Conservation (phyloP, 2,113 vertebrate species). For the Limnothrissa miodon region DNA sequence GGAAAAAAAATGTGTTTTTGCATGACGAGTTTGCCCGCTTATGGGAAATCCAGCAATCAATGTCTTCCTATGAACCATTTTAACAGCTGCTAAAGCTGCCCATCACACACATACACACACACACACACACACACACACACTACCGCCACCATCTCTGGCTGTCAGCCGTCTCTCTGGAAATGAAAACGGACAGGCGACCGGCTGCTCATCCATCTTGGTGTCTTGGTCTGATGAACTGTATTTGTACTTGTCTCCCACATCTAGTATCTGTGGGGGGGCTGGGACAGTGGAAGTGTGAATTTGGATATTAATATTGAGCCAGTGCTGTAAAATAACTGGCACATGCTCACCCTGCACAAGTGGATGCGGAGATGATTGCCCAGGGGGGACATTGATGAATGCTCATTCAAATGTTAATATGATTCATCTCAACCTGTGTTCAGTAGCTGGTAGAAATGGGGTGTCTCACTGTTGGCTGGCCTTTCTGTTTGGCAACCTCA, state of each 20-base stretch:
- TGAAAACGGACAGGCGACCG: background rate
- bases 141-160: background rate
- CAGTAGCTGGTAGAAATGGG: background rate
- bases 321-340: background rate
- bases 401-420: background rate
- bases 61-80: background rate
- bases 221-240: conserved; percentile 19
- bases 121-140: background rate
- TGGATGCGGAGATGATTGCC: background rate
- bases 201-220: conserved; percentile 7
- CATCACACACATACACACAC: background rate
- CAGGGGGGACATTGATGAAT: background rate
- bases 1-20: background rate
- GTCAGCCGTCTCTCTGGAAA: conserved; percentile 22
- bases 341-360: background rate
- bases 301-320: conserved; percentile 29
- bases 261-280: conserved; percentile 20
- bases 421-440: background rate
- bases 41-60: background rate
- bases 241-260: conserved; percentile 11
- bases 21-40: background rate
- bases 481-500: background rate
- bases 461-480: background rate
- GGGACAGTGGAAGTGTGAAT: conserved; percentile 35
- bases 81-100: conserved; percentile 3